Conservation (phyloP, 2,888 invertebrate species). For the Boloria selene region DNA sequence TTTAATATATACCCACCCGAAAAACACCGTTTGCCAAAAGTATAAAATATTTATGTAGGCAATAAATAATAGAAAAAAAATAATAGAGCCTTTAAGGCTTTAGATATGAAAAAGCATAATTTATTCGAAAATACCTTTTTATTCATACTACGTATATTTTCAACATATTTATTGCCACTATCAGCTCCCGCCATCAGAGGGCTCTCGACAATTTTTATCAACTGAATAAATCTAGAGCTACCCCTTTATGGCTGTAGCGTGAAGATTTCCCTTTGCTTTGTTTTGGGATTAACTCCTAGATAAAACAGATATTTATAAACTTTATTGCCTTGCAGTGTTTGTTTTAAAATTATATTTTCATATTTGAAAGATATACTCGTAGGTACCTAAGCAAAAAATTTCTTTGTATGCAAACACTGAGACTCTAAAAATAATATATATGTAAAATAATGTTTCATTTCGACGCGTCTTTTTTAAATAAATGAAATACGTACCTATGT, state of each 20-base stretch:
- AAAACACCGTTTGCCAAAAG: too few relatives aligned
- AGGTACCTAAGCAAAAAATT: neutral
- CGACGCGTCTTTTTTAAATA: too few relatives aligned
- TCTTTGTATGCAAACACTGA: too few relatives aligned
- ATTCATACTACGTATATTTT: neutral
- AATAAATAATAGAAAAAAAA: too few relatives aligned
- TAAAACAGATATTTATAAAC: constrained; percentile 39
- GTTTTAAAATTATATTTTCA: neutral
- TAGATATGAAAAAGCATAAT: too few relatives aligned
- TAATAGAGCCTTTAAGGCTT: too few relatives aligned
- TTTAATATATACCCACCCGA: too few relatives aligned
- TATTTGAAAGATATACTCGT: too few relatives aligned
- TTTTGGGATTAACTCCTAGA: constrained; percentile 57
- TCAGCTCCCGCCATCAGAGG: constrained; percentile 64
- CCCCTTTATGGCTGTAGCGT: constrained; percentile 65
- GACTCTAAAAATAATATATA: too few relatives aligned
- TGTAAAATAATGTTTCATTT: too few relatives aligned
- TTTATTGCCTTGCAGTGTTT: constrained; percentile 10
- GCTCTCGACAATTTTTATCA: constrained; percentile 71
- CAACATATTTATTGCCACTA: constrained; percentile 42
- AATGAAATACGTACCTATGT: too few relatives aligned
- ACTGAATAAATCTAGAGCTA: constrained; percentile 74
- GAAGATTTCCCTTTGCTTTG: constrained; percentile 62
- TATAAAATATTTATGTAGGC: too few relatives aligned
- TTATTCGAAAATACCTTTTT: neutral